phyloP scores from a whole-genome alignment of 1,140 invertebrate species.

The Dolichoris vasculosae region DNA sequence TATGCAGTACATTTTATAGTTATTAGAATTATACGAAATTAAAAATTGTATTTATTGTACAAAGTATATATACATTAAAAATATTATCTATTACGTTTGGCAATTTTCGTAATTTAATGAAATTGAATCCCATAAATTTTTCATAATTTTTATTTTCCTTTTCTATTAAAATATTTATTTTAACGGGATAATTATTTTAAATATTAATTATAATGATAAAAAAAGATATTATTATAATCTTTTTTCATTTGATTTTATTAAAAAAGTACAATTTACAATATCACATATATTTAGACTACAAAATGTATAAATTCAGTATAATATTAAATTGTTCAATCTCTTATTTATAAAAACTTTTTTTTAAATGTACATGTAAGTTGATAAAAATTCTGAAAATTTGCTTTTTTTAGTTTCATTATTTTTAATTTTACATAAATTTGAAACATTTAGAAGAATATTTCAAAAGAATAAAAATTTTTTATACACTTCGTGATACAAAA shows the following conservation, averaged over 20 bases:
- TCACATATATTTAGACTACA: neutral
- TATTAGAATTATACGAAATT: slow-evolving; percentile 37
- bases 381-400: neutral
- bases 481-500: neutral
- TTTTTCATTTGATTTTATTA: neutral
- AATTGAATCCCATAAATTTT: slow-evolving; percentile 13
- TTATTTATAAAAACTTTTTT: neutral
- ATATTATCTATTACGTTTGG: slow-evolving; percentile 50
- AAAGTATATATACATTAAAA: slow-evolving; percentile 59
- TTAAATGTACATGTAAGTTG: neutral
- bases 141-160: neutral
- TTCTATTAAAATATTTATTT: neutral
- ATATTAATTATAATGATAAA: neutral
- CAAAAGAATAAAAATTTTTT: neutral
- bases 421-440: neutral
- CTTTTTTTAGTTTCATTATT: neutral
- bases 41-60: slow-evolving; percentile 64
- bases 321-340: neutral
- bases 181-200: neutral
- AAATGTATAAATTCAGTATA: neutral
- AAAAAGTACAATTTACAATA: neutral
- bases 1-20: slow-evolving; percentile 47
- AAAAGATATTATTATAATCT: neutral
- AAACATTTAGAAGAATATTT: neutral
- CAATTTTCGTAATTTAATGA: slow-evolving; percentile 5